Percentiles rank a stretch among this genome's conserved stretches.
These are phyloP conservation scores for Enchytraeus crypticus DNA, from an alignment of 2,888 invertebrate species.

Conservation along the genomic window DNA sequence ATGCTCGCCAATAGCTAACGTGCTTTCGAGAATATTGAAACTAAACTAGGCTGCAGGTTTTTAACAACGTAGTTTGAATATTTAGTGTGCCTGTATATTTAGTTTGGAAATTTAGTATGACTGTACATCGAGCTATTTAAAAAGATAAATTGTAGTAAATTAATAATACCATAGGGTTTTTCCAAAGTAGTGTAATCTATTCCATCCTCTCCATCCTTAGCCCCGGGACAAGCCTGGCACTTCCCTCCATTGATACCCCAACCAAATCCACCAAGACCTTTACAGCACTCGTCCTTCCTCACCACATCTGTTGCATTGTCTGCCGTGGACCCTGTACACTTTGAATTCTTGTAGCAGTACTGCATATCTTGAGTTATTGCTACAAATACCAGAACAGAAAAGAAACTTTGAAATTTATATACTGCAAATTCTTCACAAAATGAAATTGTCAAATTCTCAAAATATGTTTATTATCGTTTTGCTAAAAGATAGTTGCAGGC, in stretches of 20 bases:
- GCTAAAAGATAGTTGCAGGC: too few species aligned
- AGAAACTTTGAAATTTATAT: too few species aligned
- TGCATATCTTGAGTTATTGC: not conserved
- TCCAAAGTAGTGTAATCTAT: conserved; percentile 2
- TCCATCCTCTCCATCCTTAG: not conserved
- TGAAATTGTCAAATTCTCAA: too few species aligned
- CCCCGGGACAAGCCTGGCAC: conserved; percentile 1
- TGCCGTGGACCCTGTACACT: conserved; percentile 25
- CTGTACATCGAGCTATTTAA: not conserved
- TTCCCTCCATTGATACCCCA: conserved; percentile 25
- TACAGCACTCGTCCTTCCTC: conserved; percentile 23
- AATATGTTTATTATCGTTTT: too few species aligned
- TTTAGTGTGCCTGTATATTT: too few species aligned
- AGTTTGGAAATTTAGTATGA: too few species aligned
- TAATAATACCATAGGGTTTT: conserved; percentile 9
- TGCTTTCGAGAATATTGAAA: too few species aligned
- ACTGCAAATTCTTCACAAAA: too few species aligned
- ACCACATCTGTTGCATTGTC: conserved; percentile 9
- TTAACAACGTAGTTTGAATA: too few species aligned
- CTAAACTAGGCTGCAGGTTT: too few species aligned
- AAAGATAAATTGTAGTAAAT: not conserved
- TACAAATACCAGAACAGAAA: too few species aligned
- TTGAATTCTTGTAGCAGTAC: conserved; percentile 30
- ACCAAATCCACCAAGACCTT: conserved; percentile 16
- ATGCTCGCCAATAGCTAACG: too few species aligned